Evolutionary conservation across 2,888 invertebrate species (phyloP).

Genomic region (Malacosoma neustria): DNA sequence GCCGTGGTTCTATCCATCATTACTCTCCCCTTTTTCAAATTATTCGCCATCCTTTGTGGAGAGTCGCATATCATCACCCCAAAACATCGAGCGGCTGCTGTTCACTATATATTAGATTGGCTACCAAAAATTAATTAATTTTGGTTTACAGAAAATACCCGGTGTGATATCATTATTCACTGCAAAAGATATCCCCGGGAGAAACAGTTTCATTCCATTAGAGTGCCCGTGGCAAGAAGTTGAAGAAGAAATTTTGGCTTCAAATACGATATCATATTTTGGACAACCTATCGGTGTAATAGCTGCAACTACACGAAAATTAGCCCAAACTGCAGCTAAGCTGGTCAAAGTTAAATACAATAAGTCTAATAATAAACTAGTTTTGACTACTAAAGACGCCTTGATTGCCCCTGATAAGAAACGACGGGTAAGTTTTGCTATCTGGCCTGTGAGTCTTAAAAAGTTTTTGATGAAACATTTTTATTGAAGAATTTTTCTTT

Average conservation of each 20-base stretch:
- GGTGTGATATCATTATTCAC: constrained; percentile 80
- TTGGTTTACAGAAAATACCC: constrained; percentile 73
- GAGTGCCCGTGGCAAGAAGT: constrained; percentile 39
- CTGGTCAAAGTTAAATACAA: constrained; percentile 73
- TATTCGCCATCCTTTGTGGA: no score
- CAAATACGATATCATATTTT: constrained; percentile 73
- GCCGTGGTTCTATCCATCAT: no score
- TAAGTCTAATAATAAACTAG: constrained; percentile 47
- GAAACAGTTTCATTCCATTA: constrained; percentile 72
- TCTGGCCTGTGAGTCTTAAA: no score
- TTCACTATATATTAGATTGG: no score
- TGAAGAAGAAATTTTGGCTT: constrained; percentile 70
- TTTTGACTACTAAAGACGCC: constrained; percentile 64
- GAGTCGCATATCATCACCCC: no score
- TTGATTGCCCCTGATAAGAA: constrained; percentile 56
- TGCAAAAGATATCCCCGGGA: constrained; percentile 82
- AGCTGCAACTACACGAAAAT: constrained; percentile 75
- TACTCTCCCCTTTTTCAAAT: no score
- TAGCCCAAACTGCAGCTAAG: constrained; percentile 42
- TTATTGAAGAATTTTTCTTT: no score
- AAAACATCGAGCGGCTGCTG: no score
- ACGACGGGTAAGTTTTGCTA: constrained; percentile 35
- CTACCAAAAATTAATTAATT: no score
- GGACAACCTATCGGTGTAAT: constrained; percentile 86
- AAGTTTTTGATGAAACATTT: no score